phyloP scores from a whole-genome alignment of 2,113 vertebrate species.

The Mesocricetus auratus region DNA sequence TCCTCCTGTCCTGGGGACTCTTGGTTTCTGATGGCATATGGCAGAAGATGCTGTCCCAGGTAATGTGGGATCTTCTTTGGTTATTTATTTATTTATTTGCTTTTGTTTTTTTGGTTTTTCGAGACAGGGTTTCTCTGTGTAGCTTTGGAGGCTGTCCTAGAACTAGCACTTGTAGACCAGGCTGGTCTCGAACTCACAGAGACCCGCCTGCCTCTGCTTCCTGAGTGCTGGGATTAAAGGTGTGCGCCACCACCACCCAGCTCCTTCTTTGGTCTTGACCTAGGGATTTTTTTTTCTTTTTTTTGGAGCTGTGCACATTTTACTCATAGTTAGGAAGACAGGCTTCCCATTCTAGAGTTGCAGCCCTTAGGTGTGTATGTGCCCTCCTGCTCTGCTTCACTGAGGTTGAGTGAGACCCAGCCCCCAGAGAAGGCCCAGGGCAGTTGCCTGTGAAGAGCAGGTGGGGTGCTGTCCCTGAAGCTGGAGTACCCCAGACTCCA shows the following conservation, averaged over 20 bases:
- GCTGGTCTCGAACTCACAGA: too few relatives aligned
- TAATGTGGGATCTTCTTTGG: background rate
- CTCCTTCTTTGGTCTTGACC: background rate
- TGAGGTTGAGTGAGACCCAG: background rate
- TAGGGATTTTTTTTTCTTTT: background rate
- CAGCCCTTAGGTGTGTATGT: too few relatives aligned
- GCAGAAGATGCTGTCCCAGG: background rate
- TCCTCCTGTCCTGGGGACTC: background rate
- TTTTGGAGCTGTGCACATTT: background rate
- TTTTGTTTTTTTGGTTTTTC: too few relatives aligned
- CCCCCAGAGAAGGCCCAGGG: background rate
- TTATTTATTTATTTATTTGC: too few relatives aligned
- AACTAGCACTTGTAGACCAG: too few relatives aligned
- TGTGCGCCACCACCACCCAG: too few relatives aligned
- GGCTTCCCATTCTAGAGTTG: background rate
- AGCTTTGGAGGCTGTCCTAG: too few relatives aligned
- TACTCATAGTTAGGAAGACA: background rate
- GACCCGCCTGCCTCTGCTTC: too few relatives aligned
- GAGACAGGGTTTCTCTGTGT: too few relatives aligned
- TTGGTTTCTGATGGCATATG: background rate
- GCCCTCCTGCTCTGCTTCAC: background rate
- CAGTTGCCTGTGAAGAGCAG: background rate
- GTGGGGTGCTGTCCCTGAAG: background rate
- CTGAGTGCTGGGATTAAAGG: too few relatives aligned
- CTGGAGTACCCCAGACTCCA: background rate